These are phyloP conservation scores for Charadrius vociferus DNA, from an alignment of 2,113 vertebrate genomes.

Conservation along the genomic window DNA sequence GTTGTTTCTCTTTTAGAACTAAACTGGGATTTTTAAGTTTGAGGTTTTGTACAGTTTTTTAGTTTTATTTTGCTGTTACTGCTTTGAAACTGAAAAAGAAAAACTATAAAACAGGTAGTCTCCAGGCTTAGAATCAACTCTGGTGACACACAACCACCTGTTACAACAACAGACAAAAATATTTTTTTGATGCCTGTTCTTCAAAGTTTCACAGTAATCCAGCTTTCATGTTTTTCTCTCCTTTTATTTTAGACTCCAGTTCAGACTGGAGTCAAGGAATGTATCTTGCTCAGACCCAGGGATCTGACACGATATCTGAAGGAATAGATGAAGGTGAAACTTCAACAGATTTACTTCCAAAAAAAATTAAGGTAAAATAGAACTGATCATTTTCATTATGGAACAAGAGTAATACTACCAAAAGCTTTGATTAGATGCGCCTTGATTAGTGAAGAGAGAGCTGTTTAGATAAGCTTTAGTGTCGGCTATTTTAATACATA, in stretches of 20 bases:
- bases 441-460: neutral
- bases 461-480: neutral
- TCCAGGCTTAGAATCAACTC: neutral
- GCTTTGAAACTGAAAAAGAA: conserved; percentile 8
- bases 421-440: neutral
- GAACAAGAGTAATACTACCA: neutral
- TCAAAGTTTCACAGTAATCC: conserved; percentile 11
- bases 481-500: neutral
- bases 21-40: neutral
- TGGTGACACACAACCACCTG: neutral
- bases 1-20: neutral
- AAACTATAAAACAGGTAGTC: neutral
- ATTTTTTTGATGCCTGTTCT: conserved; percentile 8
- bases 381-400: neutral
- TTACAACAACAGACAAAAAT: neutral
- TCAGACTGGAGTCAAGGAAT: conserved; percentile 91
- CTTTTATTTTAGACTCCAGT: conserved; percentile 84
- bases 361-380: conserved; percentile 87
- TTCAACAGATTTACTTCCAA: conserved; percentile 82
- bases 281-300: conserved; percentile 80
- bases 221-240: conserved; percentile 31
- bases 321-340: conserved; percentile 80
- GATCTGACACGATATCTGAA: conserved; percentile 81
- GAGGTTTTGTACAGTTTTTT: neutral
- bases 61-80: neutral